Percentiles rank a stretch among this genome's conserved stretches.
Evolutionary conservation across 2,797 vertebrate genomes (phyloP).

Genomic region (Myiothlypis chrysogaster): DNA sequence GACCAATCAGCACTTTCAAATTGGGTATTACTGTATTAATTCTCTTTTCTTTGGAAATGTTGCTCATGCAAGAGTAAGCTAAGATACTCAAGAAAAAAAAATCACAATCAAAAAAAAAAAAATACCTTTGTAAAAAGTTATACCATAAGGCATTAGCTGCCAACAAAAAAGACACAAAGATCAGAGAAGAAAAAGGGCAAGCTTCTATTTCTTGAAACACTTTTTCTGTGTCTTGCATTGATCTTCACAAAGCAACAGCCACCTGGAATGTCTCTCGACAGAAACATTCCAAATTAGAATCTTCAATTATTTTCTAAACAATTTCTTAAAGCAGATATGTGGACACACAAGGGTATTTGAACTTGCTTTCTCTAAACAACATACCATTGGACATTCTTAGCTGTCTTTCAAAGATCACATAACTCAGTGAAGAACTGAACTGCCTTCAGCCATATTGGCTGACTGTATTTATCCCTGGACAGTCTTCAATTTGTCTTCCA

Average conservation of each 20-base stretch:
- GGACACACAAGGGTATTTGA: background rate
- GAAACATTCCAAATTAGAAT: background rate
- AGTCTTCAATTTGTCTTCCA: background rate
- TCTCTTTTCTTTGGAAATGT: background rate
- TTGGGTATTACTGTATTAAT: accelerated
- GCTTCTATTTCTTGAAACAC: background rate
- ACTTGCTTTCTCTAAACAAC: background rate
- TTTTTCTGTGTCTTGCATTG: background rate
- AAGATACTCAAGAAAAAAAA: background rate
- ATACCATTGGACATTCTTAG: background rate
- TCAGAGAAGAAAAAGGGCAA: background rate
- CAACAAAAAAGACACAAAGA: background rate
- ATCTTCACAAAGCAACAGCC: background rate
- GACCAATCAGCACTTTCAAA: background rate
- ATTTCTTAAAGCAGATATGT: background rate
- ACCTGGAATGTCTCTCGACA: background rate
- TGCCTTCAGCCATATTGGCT: background rate
- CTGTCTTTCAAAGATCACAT: background rate
- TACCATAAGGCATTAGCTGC: background rate
- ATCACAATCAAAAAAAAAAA: background rate
- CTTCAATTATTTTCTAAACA: background rate
- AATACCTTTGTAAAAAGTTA: background rate
- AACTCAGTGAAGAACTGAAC: background rate
- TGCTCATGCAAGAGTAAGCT: background rate
- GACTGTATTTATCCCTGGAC: background rate